Evolutionary conservation across 2,113 vertebrate species (phyloP).

Genomic region (Engraulis encrasicolus): DNA sequence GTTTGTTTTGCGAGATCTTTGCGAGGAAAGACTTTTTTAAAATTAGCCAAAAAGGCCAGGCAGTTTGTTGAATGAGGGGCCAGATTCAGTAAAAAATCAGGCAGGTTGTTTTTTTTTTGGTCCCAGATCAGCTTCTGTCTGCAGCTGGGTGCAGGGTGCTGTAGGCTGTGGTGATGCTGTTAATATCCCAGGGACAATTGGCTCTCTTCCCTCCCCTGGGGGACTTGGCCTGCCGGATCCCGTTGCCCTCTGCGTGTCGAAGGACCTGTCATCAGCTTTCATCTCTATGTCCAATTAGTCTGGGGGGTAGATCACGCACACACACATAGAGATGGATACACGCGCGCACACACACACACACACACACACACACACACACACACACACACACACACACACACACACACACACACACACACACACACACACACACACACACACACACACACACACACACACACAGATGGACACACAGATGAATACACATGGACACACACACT

Average conservation of each 20-base stretch:
- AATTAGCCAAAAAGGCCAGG: too few species aligned
- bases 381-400: conserved; percentile 8
- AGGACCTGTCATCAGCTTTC: conserved; percentile 8
- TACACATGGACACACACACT: neutral
- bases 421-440: neutral
- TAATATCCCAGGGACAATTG: conserved; percentile 3
- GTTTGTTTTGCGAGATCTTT: too few species aligned
- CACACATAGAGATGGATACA: too few species aligned
- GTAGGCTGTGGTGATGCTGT: too few species aligned
- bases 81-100: too few species aligned
- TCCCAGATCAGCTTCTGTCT: too few species aligned
- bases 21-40: too few species aligned
- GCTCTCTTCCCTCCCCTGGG: neutral
- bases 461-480: too few species aligned
- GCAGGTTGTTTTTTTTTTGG: too few species aligned
- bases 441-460: neutral
- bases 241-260: neutral
- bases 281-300: neutral
- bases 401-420: neutral
- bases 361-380: conserved; percentile 6
- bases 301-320: too few species aligned
- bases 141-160: too few species aligned
- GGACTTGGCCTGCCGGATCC: neutral
- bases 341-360: neutral
- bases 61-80: too few species aligned